phyloP scores from a whole-genome alignment of 2,797 vertebrate species.

The Enteromius anoplus region DNA sequence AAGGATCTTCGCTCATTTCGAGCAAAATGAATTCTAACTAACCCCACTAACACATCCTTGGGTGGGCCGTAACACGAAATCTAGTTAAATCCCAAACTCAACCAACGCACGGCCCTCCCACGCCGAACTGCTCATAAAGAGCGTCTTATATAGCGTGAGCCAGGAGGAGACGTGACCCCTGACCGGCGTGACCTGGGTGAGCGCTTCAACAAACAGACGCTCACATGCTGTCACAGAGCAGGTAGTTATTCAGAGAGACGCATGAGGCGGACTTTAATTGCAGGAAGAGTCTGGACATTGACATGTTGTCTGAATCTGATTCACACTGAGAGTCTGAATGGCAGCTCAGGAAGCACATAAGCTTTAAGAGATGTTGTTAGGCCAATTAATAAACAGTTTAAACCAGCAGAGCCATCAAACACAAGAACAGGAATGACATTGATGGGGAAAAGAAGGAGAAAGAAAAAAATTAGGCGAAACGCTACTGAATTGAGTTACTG shows the following conservation, averaged over 20 bases:
- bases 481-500: background rate
- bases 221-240: slow-evolving; percentile 59
- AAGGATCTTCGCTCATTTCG: background rate
- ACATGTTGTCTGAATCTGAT: slow-evolving; percentile 68
- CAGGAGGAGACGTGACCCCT: slow-evolving; percentile 65
- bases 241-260: slow-evolving; percentile 56
- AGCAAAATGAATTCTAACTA: background rate
- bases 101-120: slow-evolving; percentile 11
- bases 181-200: slow-evolving; percentile 56
- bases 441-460: slow-evolving; percentile 30
- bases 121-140: slow-evolving; percentile 54
- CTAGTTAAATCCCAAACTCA: slow-evolving; percentile 36
- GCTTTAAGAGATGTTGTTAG: slow-evolving; percentile 64
- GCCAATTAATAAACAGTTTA: slow-evolving; percentile 65
- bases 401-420: slow-evolving; percentile 12
- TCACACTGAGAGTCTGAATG: slow-evolving; percentile 64
- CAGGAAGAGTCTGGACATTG: slow-evolving; percentile 69
- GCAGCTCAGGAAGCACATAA: slow-evolving; percentile 66
- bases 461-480: background rate
- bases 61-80: slow-evolving; percentile 42
- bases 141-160: slow-evolving; percentile 61
- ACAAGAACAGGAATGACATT: slow-evolving; percentile 13
- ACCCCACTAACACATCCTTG: slow-evolving; percentile 39
- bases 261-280: slow-evolving; percentile 51
- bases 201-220: slow-evolving; percentile 72